phyloP scores from a whole-genome alignment of 2,888 invertebrate species.

The Agonopterix subpropinquella region DNA sequence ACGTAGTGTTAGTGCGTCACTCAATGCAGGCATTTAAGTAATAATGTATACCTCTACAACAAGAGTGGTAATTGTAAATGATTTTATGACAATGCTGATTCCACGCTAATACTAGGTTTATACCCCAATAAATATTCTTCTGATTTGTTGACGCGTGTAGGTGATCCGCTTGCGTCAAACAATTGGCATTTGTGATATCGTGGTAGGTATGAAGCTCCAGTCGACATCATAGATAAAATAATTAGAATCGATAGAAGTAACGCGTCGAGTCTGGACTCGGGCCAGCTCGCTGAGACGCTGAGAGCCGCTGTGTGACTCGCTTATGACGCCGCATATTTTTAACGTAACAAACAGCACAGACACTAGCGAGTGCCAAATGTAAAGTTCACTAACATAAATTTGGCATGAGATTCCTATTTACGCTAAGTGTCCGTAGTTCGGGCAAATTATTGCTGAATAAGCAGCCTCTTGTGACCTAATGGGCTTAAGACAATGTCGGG shows the following conservation, averaged over 20 bases:
- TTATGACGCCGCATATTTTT: conserved; percentile 73
- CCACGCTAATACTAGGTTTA: neutral
- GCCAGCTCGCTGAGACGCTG: conserved; percentile 54
- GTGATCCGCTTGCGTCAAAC: conserved; percentile 11
- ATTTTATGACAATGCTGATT: conserved; percentile 20
- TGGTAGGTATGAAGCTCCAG: too few species aligned
- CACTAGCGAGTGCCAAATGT: conserved; percentile 67
- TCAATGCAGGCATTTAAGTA: conserved; percentile 15
- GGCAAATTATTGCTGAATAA: conserved; percentile 2
- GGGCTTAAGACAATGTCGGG: too few species aligned
- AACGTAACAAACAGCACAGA: conserved; percentile 69
- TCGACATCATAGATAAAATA: too few species aligned
- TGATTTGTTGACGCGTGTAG: conserved; percentile 21
- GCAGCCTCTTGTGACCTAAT: too few species aligned
- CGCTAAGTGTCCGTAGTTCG: conserved; percentile 48
- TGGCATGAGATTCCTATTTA: conserved; percentile 65
- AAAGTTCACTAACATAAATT: conserved; percentile 73
- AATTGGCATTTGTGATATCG: too few species aligned
- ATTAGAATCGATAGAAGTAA: conserved; percentile 7
- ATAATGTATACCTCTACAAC: conserved; percentile 1
- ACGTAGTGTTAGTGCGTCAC: conserved; percentile 41
- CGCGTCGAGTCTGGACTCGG: conserved; percentile 45
- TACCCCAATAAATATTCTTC: conserved; percentile 6
- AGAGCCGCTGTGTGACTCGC: conserved; percentile 57
- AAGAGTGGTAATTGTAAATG: conserved; percentile 15